These are phyloP conservation scores for Sialis lutaria DNA, from an alignment of 2,888 invertebrate genomes.

Conservation along the genomic window DNA sequence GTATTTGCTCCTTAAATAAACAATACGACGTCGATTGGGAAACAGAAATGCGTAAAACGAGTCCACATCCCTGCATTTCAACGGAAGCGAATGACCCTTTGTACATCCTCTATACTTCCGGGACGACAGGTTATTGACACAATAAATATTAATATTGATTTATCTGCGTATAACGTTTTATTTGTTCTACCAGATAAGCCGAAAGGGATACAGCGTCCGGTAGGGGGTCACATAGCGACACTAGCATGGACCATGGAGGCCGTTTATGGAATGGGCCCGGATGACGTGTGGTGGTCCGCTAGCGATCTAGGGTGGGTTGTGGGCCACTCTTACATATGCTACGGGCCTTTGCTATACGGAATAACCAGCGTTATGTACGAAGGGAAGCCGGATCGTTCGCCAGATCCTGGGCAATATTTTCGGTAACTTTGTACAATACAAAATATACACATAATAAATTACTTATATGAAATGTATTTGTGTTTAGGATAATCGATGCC, in stretches of 20 bases:
- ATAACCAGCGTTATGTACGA: constrained; percentile 72
- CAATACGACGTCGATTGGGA: constrained; percentile 65
- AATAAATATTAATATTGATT: background rate
- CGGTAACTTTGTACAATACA: constrained; percentile 30
- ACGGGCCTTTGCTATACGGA: constrained; percentile 70
- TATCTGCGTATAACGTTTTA: background rate
- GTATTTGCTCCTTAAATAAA: constrained; percentile 40
- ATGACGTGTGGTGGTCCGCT: constrained; percentile 82
- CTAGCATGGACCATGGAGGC: constrained; percentile 71
- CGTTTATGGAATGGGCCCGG: constrained; percentile 60
- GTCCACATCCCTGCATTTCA: constrained; percentile 64
- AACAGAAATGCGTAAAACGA: constrained; percentile 42
- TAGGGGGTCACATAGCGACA: constrained; percentile 75
- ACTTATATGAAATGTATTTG: too few species aligned
- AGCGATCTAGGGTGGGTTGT: constrained; percentile 88
- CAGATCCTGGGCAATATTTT: constrained; percentile 83
- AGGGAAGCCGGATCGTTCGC: constrained; percentile 89
- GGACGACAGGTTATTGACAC: constrained; percentile 44
- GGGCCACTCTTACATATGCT: constrained; percentile 88
- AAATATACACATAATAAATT: too few species aligned
- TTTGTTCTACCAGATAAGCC: constrained; percentile 29
- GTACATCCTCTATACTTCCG: constrained; percentile 86
- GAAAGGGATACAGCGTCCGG: constrained; percentile 73
- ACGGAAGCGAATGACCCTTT: constrained; percentile 79
- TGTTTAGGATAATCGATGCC: constrained; percentile 63